Conservation (phyloP, 2,113 vertebrate species). For the Zosterops borbonicus region DNA sequence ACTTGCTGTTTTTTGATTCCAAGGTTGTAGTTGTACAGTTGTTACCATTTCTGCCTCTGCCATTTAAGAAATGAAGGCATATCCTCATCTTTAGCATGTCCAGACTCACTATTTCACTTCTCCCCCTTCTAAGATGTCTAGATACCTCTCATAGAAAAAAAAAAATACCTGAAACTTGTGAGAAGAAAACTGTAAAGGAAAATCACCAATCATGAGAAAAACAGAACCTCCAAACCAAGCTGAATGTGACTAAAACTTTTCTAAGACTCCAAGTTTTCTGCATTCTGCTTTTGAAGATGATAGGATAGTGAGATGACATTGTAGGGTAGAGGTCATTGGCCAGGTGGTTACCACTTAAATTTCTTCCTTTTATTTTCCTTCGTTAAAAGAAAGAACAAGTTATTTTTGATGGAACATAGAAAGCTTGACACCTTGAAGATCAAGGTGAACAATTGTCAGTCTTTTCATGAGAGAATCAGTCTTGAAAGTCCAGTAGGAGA, state of each 20-base stretch:
- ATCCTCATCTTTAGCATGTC: background rate
- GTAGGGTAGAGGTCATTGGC: background rate
- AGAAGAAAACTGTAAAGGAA: background rate
- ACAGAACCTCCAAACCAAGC: background rate
- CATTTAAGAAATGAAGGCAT: background rate
- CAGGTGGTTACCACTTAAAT: background rate
- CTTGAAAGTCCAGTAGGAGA: slow-evolving; percentile 27
- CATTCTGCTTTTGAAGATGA: background rate
- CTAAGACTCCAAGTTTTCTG: background rate
- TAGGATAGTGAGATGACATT: background rate
- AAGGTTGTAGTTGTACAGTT: background rate
- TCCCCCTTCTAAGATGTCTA: background rate
- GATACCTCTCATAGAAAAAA: background rate
- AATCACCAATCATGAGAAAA: background rate
- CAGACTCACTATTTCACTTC: background rate
- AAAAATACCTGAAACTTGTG: background rate
- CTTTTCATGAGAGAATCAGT: slow-evolving; percentile 32
- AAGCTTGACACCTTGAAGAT: slow-evolving; percentile 7
- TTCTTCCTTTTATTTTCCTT: background rate
- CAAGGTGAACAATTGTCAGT: background rate
- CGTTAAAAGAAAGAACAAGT: background rate
- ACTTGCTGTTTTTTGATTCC: background rate
- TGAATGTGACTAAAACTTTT: background rate
- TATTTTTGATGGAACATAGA: background rate
- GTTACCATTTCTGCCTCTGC: background rate